Evolutionary conservation across 1,140 invertebrate species (phyloP), one percentile per base, ranked within the genome.

Genomic region (Nomia melanderi): DNA sequence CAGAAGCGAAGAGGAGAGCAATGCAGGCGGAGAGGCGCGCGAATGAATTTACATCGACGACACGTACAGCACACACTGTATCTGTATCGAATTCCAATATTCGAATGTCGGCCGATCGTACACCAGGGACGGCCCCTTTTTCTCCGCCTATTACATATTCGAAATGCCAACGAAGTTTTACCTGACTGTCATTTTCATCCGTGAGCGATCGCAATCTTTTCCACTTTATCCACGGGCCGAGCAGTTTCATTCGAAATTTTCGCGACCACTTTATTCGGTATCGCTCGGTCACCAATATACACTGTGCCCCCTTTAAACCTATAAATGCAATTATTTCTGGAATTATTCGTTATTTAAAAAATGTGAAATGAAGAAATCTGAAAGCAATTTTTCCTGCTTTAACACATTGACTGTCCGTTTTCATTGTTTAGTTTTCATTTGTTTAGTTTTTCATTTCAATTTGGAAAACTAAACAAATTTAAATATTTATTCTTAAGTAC

Each of bases 11-110:
- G 23, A 5, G 17, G 25, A 1, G 0, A n/a, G n/a, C n/a, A 7
- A 1, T 3, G 8, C 33, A 17, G 3, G 27, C 5, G 12, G 33
- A 39, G 23, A 17, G 20, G 6, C 25, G 27, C 20, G 65, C 33
- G 47, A 57, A 83, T 83, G 77, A 79, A 84, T 84, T 84, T 84
- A 77, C 82, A 84, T 83, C 64, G 63, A 5, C 25, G 50, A 69
- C 77, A 79, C 66, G 59, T 66, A 66, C 62, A 14, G 33, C n/a
- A n/a, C n/a, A n/a, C n/a, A 33, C 36, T 17, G 71, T 75, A 75
- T 59, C 81, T 67, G 77, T 80, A 84, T 84, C 80, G 76, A 64
- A 63, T 82, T 83, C 77, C 78, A 83, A 83, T 83, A 84, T 72
- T 64, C 60, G 74, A 65, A 57, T 83, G 77, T 73, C 62, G 70